Evolutionary conservation across 2,888 invertebrate genomes (phyloP), one percentile per base, ranked within the genome.

Genomic region (Cataglyphis cursor): DNA sequence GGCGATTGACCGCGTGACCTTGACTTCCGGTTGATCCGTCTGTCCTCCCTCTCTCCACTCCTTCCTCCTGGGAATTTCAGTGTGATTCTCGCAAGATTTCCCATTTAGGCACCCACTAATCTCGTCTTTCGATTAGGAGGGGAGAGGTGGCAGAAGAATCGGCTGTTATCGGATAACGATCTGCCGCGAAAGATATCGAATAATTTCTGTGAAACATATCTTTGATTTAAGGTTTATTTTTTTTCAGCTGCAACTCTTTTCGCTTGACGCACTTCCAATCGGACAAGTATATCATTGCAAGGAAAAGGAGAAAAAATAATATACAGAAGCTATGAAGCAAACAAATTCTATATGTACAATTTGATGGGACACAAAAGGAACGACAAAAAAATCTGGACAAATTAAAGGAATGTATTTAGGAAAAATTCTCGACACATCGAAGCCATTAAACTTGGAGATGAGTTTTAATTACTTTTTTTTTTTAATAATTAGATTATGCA

Each of bases 1-100:
- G 92, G 93, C 93, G 92, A 94, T 93, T 93, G 94, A 94, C 94
- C 94, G 93, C 90, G 90, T 93, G 93, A 93, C 94, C 94, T 94
- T 94, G 93, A 94, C 93, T 94, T 93, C 91, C 92, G 90, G 92
- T 91, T 92, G 92, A 90, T 90, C 90, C 86, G 83, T 74, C 75
- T 78, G 84, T 83, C 82, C 65, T 35, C 38, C 85, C 65, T 21
- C 65, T 85, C 84, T 18, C 18, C 18, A 81, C 35, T 24, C 24
- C 84, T 51, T 35, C 65, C 85, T 83, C 85, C 82, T 86, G 82
- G 83, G 88, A 86, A 88, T 90, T 90, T 90, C 81, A 86, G 87
- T 78, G 64, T 81, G 83, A 73, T 82, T 82, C 72, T 82, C 72
- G 68, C 62, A 65, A 72, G 86, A 84, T 86, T 85, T 85, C 84